A percentile compares a stretch with the other conserved stretches of the same genome.
Conservation (phyloP, 2,888 invertebrate genomes). For the Polietes domitor region DNA sequence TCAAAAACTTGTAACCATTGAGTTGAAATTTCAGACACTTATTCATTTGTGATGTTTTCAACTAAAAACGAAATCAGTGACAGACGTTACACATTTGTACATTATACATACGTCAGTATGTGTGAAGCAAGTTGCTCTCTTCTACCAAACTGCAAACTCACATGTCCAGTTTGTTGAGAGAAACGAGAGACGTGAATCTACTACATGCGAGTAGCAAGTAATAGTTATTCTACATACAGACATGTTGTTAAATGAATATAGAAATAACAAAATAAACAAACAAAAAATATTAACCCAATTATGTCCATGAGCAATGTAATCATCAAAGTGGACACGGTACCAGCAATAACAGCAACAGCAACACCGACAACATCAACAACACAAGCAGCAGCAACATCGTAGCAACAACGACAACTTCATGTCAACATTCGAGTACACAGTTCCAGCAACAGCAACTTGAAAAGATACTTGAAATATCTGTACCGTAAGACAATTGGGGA, state of each 20-base stretch:
- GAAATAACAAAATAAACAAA: background rate
- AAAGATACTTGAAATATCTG: slow-evolving; percentile 14
- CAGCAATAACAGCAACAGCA: slow-evolving; percentile 4
- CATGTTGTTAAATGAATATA: background rate
- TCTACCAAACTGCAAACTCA: background rate
- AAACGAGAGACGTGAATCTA: background rate
- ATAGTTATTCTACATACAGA: background rate
- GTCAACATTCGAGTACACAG: no score
- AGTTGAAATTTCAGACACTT: no score
- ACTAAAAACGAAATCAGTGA: background rate
- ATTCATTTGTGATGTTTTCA: no score
- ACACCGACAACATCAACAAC: background rate
- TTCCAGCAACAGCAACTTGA: slow-evolving; percentile 13
- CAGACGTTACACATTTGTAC: background rate
- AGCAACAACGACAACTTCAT: slow-evolving; percentile 2
- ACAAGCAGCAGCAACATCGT: slow-evolving; percentile 9
- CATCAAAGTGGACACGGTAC: slow-evolving; percentile 56
- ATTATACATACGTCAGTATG: no score
- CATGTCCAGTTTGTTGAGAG: background rate
- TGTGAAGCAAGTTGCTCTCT: background rate
- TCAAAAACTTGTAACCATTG: no score
- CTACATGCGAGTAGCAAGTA: background rate
- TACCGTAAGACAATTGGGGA: slow-evolving; percentile 47
- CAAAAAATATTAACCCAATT: slow-evolving; percentile 64
- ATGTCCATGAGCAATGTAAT: slow-evolving; percentile 62